These are phyloP conservation scores for Bufo gargarizans DNA, from an alignment of 2,113 vertebrate genomes.

Conservation along the genomic window DNA sequence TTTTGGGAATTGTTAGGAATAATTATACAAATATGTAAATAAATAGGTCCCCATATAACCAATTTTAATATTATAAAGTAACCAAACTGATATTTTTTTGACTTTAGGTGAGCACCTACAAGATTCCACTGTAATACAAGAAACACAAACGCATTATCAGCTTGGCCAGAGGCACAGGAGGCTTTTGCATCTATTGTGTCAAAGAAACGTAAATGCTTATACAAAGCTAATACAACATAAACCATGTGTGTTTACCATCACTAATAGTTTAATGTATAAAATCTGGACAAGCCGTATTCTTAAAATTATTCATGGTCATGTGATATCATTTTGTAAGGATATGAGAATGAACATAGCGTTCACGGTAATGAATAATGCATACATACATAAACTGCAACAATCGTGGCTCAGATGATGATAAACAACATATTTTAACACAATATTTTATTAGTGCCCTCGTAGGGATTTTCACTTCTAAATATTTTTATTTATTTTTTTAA, in stretches of 20 bases:
- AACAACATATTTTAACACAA: neutral
- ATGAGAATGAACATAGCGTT: neutral
- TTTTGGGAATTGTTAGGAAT: too few relatives aligned
- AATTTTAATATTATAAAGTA: too few relatives aligned
- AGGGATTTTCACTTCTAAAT: neutral
- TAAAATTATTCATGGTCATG: conserved; percentile 28
- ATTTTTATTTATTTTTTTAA: neutral
- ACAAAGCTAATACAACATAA: conserved; percentile 4
- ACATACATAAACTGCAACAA: neutral
- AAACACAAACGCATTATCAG: conserved; percentile 5
- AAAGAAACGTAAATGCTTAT: neutral
- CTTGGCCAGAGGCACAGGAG: neutral
- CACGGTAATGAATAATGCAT: neutral
- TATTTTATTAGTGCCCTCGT: neutral
- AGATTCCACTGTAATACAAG: neutral
- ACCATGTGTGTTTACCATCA: conserved; percentile 28
- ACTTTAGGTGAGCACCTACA: neutral
- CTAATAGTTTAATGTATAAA: conserved; percentile 26
- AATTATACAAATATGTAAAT: too few relatives aligned
- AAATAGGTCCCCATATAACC: too few relatives aligned
- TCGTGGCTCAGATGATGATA: neutral
- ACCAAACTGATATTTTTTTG: neutral
- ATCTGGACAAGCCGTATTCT: conserved; percentile 18
- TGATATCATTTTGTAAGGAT: conserved; percentile 30
- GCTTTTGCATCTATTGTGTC: neutral